Base-by-base conservation (phyloP, 2,797 vertebrate genomes). In the Neosalanx taihuensis region DNA sequence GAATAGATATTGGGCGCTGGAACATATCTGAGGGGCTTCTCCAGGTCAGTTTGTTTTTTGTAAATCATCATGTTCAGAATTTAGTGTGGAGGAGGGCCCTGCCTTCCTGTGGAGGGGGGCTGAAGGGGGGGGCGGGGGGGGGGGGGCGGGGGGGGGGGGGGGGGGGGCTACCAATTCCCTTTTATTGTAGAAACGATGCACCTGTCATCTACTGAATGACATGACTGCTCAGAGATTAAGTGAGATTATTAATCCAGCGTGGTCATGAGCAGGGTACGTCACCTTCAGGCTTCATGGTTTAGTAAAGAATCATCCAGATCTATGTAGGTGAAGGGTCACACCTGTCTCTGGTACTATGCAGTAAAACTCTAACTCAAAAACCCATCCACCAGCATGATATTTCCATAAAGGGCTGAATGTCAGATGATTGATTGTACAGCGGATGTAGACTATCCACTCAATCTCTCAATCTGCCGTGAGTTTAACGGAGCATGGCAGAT, bases 261-360 rank as follows among this genome's bases (percentile, higher is more conserved):
- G 90, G 91, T 83, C 88, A 84, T 90, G 87, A 85, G 88, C 88
- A 89, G 89, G 87, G 87, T 89, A 86, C 87, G 85, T 89, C 87
- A 87, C 89, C 90, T 93, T 93, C 91, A 83, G 88, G 70, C 83
- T 81, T 86, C 83, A 78, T 91, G 90, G 92, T 89, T 87, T 78
- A 81, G 59, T 57, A 74, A 70, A 91, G 88, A 90, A 84, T 91
- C 85, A 90, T 53, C 53, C 69, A 83, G 46, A 61, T 17, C 74
- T 84, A 94, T 94, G 80, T 90, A 84, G 91, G 92, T 91, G 85
- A 94, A 91, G 92, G 92, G 89, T 93, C 88, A 93, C 35, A 23
- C 15, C 82, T 46, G 1, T 9, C 10, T 75, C 73, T 79, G 78
- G 31, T 59, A 74, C 73, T 78, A 58, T 74, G 87, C 78, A 37